Percentiles rank a stretch among this genome's conserved stretches.
phyloP scores from a whole-genome alignment of 2,797 vertebrate species.

The Adelosebastes latens region DNA sequence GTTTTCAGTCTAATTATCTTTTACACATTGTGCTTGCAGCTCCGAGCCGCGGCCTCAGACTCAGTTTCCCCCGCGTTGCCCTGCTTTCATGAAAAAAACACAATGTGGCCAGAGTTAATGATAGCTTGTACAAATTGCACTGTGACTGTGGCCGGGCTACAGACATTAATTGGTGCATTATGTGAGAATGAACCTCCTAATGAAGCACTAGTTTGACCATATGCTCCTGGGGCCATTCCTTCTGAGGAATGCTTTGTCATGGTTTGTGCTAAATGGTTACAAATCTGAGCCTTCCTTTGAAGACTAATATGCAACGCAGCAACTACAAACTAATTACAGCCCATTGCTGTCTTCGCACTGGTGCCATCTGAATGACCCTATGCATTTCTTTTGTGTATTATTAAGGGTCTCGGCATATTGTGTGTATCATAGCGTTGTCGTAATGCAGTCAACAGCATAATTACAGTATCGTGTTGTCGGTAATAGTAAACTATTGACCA shows the following conservation, averaged over 20 bases:
- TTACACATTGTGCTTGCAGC: neutral
- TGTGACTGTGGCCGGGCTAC: slow-evolving; percentile 32
- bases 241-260: slow-evolving; percentile 55
- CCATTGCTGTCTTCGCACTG: neutral
- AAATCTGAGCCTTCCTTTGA: slow-evolving; percentile 53
- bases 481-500: slow-evolving; percentile 51
- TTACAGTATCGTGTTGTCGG: slow-evolving; percentile 33
- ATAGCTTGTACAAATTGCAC: slow-evolving; percentile 37
- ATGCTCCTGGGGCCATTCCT: slow-evolving; percentile 37
- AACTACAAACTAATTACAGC: slow-evolving; percentile 54
- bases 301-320: slow-evolving; percentile 40
- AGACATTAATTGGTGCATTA: slow-evolving; percentile 65
- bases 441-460: slow-evolving; percentile 47
- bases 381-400: slow-evolving; percentile 29
- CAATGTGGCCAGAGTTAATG: slow-evolving; percentile 36
- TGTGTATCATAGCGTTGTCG: slow-evolving; percentile 2
- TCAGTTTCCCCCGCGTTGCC: neutral
- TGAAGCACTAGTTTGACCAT: slow-evolving; percentile 57
- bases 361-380: slow-evolving; percentile 12
- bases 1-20: neutral
- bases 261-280: slow-evolving; percentile 54
- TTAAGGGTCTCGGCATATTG: slow-evolving; percentile 18
- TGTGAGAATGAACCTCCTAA: slow-evolving; percentile 62
- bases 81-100: slow-evolving; percentile 14
- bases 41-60: neutral